phyloP scores from a whole-genome alignment of 2,888 invertebrate species.

The Bimastos eiseni region DNA sequence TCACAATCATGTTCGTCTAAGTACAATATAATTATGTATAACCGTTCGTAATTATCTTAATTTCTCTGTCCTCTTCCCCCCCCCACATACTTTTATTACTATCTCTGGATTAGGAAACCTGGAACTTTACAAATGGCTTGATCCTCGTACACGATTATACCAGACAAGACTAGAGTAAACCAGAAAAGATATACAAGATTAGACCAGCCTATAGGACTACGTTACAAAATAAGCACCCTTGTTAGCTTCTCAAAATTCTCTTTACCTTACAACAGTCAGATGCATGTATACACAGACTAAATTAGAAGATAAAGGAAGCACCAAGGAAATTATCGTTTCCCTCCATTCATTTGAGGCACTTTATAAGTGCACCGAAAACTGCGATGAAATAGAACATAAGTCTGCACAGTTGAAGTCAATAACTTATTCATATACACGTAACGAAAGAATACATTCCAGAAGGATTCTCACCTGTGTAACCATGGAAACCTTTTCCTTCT shows the following conservation, averaged over 20 bases:
- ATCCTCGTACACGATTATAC: background rate
- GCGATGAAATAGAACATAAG: background rate
- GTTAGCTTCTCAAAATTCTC: too few relatives aligned
- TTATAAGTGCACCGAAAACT: background rate
- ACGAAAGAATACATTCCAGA: background rate
- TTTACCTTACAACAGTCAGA: too few relatives aligned
- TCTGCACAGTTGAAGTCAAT: too few relatives aligned
- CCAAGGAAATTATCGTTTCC: background rate
- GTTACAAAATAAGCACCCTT: too few relatives aligned
- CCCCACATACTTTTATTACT: background rate
- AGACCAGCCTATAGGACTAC: too few relatives aligned
- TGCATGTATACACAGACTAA: background rate
- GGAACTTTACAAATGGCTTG: background rate
- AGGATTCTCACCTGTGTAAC: conserved; percentile 73
- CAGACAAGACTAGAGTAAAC: background rate
- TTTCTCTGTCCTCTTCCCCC: background rate
- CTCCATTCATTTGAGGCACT: background rate
- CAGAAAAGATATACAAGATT: background rate
- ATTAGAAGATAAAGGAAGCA: background rate
- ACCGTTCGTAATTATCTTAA: background rate
- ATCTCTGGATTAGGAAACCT: background rate
- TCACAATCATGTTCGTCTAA: background rate
- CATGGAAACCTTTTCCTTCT: conserved; percentile 78
- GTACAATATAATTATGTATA: background rate
- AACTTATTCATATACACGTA: background rate